Base-by-base conservation (phyloP, 2,888 invertebrate species). In the Cylloceria caligata region DNA sequence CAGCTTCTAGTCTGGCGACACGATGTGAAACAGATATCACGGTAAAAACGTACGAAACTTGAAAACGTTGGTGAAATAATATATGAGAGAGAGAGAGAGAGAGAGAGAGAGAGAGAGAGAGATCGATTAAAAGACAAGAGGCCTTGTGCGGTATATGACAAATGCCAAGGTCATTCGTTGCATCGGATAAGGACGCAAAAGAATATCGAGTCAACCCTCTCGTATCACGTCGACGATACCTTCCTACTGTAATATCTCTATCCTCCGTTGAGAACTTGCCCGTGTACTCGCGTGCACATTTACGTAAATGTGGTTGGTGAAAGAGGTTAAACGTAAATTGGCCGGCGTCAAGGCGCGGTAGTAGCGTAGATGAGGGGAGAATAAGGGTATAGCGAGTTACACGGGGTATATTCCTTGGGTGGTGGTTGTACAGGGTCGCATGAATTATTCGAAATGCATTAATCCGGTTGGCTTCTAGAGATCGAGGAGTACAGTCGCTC, bases 361-460 rank as follows among this genome's bases (percentile, higher is more conserved):
- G 45, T 39, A 62, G 11, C 11, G 16, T 30, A n/a, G 45, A n/a
- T 13, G 9, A 47, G 21, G 49, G 16, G 24, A 36, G 11, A 49
- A 24, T 39, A 13, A 24, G 39, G 21, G 13, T 42, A 24, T 21
- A 9, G 27, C 11, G 47, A 11, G 52, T 57, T 67, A 39, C 19
- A 47, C 42, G 19, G 39, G n/a, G 45, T 76, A 65, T 47, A 80
- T 68, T 65, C 57, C 55, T 45, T 24, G 64, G 75, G 55, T 71
- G 64, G 69, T 71, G 45, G 81, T 74, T 69, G 64, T 65, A 65
- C 34, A 30, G 68, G 75, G 65, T 76, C 76, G 84, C 86, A 88
- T 87, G 87, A 89, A 89, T 89, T 88, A 89, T 89, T 87, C 86
- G 86, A 85, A 88, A 89, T 88, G 87, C 87, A 86, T 88, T 88